Evolutionary conservation across 2,888 invertebrate species (phyloP).

Genomic region (Aelia acuminata): DNA sequence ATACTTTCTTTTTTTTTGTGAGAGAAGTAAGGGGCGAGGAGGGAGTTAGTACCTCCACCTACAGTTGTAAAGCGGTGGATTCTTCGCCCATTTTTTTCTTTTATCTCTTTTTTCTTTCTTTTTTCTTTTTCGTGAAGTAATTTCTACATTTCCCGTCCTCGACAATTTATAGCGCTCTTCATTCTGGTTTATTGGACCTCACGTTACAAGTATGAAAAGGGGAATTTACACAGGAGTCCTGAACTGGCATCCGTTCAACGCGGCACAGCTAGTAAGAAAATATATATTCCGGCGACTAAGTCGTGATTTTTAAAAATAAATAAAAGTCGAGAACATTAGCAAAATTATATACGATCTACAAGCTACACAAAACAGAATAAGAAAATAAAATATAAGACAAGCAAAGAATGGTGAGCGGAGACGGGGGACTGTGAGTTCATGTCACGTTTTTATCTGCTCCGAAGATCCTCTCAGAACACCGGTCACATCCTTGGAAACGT

Average conservation of each 20-base stretch:
- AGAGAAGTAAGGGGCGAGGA: constrained; percentile 10
- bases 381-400: constrained; percentile 41
- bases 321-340: background rate
- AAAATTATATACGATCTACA: background rate
- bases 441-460: constrained; percentile 54
- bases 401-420: constrained; percentile 32
- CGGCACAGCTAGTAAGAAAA: background rate
- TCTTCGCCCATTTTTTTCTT: constrained; percentile 20
- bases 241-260: background rate
- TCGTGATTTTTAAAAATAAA: background rate
- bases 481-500: constrained; percentile 57
- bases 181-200: constrained; percentile 28
- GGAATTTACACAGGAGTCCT: background rate
- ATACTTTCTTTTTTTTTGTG: constrained; percentile 41
- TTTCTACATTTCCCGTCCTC: constrained; percentile 17
- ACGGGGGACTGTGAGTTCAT: constrained; percentile 39
- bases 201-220: background rate
- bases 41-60: constrained; percentile 42
- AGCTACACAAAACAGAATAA: background rate
- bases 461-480: constrained; percentile 54
- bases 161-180: constrained; percentile 18
- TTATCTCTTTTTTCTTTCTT: background rate
- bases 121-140: constrained; percentile 19
- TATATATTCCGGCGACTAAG: background rate
- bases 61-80: constrained; percentile 46